Evolutionary conservation across 2,888 invertebrate genomes (phyloP).

Genomic region (Baccha elongata): DNA sequence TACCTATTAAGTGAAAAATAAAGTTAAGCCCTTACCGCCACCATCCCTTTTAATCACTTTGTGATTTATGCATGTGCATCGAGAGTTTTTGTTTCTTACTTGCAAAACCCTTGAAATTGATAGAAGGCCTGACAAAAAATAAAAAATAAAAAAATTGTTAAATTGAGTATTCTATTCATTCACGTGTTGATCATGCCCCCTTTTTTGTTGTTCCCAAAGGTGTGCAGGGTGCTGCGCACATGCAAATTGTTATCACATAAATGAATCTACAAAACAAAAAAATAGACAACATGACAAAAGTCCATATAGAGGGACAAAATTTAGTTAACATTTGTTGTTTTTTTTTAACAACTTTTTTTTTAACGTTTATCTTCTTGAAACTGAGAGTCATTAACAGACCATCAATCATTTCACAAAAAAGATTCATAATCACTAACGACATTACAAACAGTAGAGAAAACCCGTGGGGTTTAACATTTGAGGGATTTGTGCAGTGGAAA

Average conservation of each 20-base stretch:
- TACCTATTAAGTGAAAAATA: neutral
- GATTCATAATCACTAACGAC: constrained; percentile 73
- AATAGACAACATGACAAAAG: constrained; percentile 20
- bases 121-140: constrained; percentile 59
- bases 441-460: constrained; percentile 62
- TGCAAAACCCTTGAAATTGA: constrained; percentile 69
- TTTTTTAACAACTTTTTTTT: constrained; percentile 6
- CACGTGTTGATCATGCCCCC: constrained; percentile 70
- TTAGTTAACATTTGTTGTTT: constrained; percentile 33
- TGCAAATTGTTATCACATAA: constrained; percentile 67
- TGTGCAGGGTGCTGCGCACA: constrained; percentile 47
- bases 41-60: constrained; percentile 59
- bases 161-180: constrained; percentile 63
- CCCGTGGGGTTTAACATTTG: constrained; percentile 37
- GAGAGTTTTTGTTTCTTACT: constrained; percentile 13
- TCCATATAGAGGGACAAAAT: constrained; percentile 47
- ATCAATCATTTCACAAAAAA: constrained; percentile 72
- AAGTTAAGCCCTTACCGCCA: constrained; percentile 27
- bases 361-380: constrained; percentile 56
- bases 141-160: constrained; percentile 68
- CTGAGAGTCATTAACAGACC: constrained; percentile 73
- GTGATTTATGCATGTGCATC: constrained; percentile 70
- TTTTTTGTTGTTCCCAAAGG: constrained; percentile 48
- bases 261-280: constrained; percentile 38
- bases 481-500: constrained; percentile 14